Evolutionary conservation across 1,140 invertebrate genomes (phyloP), one percentile per base, ranked within the genome.

Genomic region (Zophobas morio): DNA sequence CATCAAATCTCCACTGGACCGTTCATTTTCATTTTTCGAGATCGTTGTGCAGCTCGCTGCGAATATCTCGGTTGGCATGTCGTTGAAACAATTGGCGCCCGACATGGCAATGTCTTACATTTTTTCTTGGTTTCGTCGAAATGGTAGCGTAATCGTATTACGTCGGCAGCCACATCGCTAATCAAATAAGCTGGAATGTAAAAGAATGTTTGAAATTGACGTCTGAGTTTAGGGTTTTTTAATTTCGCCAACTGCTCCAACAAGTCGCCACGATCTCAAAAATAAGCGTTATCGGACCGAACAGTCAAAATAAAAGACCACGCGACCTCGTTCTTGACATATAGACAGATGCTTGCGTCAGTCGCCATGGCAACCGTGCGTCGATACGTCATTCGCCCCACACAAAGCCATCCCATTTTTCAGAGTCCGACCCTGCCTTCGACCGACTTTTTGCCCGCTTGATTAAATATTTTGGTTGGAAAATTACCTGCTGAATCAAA

Each of bases 91-190:
- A 56, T 73, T 54, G 54, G 49, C 49, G 36, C 54, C 71, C n/a
- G 71, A 73, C 71, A 73, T 73, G 35, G 70, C 20, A 37, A 54
- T 73, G 4, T 53, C 35, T 73, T 73, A 73, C 71, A 73, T 73
- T 73, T 73, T 73, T 73, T 42, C 42, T 54, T 33, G n/a, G n/a
- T 70, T 46, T 53, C 32, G 4, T 35, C 32, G 5, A 63, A 32
- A 34, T 63, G 35, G 6, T 37, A 32, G 4, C 2, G 36, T 20
- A 20, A 36, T 8, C 34, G 32, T 42, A 37, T 73, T 36, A 73
- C 33, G 71, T 73, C 40, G 71, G 71, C 56, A 73, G 39, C 71
- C 71, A 73, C 71, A 73, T 73, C 39, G 39, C 39, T 72, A 20
- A 20, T n/a, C n/a, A 2, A 66, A 42, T 5, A 6, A 66, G n/a